phyloP scores from a whole-genome alignment of 2,888 invertebrate species.

The Sthenelais limicola region DNA sequence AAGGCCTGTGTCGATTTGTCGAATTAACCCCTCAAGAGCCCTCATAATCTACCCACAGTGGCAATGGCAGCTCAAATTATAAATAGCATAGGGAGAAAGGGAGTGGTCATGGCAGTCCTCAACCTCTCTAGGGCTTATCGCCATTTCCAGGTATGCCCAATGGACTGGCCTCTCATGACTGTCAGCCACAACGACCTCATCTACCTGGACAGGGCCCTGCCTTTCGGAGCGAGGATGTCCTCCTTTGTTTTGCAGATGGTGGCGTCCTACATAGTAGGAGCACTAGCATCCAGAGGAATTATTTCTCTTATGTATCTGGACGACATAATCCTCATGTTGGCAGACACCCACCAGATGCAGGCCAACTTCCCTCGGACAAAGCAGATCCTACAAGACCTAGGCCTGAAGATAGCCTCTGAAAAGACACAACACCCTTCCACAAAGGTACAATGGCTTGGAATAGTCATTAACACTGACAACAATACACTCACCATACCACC shows the following conservation, averaged over 20 bases:
- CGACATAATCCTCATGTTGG: not conserved
- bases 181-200: not conserved
- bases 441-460: not conserved
- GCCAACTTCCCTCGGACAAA: no score
- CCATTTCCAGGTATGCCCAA: not conserved
- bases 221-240: not conserved
- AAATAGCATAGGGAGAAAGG: no score
- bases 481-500: not conserved
- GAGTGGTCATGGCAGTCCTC: not conserved
- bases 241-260: not conserved
- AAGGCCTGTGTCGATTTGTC: no score
- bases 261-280: not conserved
- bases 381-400: not conserved
- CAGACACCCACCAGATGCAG: no score
- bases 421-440: not conserved
- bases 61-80: no score
- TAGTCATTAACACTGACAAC: not conserved
- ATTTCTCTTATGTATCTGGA: no score
- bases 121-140: not conserved
- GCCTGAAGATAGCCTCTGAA: not conserved
- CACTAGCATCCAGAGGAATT: not conserved
- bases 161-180: not conserved
- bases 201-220: not conserved
- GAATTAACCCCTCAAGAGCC: no score
- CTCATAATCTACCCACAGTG: no score